Base-by-base conservation (phyloP, 2,797 vertebrate species). In the Tachyglossus aculeatus region DNA sequence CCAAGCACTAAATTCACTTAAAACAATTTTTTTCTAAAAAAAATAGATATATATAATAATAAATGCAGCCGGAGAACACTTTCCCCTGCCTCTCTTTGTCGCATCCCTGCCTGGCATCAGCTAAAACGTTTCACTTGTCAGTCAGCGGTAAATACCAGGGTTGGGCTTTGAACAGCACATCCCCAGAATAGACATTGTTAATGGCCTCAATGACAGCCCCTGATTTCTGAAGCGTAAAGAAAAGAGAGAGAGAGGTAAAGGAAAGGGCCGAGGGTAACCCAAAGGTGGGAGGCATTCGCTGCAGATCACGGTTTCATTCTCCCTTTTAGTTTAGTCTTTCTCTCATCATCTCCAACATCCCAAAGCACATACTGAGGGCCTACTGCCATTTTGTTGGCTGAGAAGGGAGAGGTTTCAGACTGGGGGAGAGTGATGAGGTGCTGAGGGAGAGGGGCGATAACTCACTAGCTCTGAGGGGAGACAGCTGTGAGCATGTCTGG, bases 1-100 rank as follows among this genome's bases (percentile, higher is more conserved):
- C 59, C 50, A 27, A 41, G 51, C 54, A 70, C 54, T 52, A 69
- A 67, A 62, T 64, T 79, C 72, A 72, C 77, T 84, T 81, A 79
- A 84, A 72, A 77, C 54, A 41, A 45, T 69, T 48, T 70, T 43
- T 51, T 43, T 53, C 7, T 15, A 11, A 19, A 48, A 48, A 48
- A 48, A 6, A 40, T 62, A 77, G 77, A n/a, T n/a, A n/a, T n/a
- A n/a, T n/a, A n/a, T n/a, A n/a, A n/a, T n/a, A 78, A 67, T 64
- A 77, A 79, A 65, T 53, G 60, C 53, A 74, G 31, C 19, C 34
- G 27, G 44, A 53, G 31, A 60, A 24, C 48, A 71, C 37, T 74
- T 76, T 61, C 32, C 27, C 24, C 40, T 33, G 71, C 44, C 59
- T 50, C 31, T 48, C 38, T 68, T 54, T 29, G 13, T 37, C 19